Base-by-base conservation (phyloP, 2,113 vertebrate species). In the Tragulus kanchil region DNA sequence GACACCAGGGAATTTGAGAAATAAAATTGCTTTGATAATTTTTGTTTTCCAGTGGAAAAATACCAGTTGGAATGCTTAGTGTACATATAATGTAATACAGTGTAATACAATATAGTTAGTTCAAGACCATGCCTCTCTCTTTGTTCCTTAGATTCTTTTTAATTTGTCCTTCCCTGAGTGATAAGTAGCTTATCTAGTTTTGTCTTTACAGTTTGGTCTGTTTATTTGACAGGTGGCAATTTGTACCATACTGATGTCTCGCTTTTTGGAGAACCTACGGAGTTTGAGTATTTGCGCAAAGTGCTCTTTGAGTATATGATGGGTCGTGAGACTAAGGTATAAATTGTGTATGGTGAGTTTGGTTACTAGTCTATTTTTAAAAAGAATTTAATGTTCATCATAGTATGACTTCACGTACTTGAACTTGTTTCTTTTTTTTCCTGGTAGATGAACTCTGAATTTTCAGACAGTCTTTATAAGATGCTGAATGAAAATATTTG, bases 271-370 rank as follows among this genome's bases (percentile, higher is more conserved):
- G 99, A 99, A 93, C 99, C 99, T 96, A 99, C 99, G 0, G 99
- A 99, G 97, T 99, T 99, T 98, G 99, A 99, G 97, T 99, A 99
- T 98, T 99, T 99, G 97, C 99, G 99, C 98, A 99, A 99, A 97
- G 99, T 99, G 94, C 95, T 99, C 94, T 99, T 99, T 97, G 99
- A 99, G 85, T 99, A 99, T 98, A 99, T 99, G 99, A 99, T 99
- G 99, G 99, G 99, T 96, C 99, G 99, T 92, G 99, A 99, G 98
- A 99, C 99, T 87, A 99, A 99, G 99, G 99, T 99, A 99, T 62
- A 97, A 85, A 81, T 77, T 42, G 2, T 77, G 21, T 85, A 62
- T 93, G 36, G 21, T 97, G 77, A 85, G 69, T 79, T 88, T n/a
- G n/a, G n/a, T n/a, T n/a, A n/a, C n/a, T n/a, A n/a, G n/a, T n/a